These are phyloP conservation scores for Glomeris marginata DNA, from an alignment of 2,888 invertebrate genomes.

Conservation along the genomic window DNA sequence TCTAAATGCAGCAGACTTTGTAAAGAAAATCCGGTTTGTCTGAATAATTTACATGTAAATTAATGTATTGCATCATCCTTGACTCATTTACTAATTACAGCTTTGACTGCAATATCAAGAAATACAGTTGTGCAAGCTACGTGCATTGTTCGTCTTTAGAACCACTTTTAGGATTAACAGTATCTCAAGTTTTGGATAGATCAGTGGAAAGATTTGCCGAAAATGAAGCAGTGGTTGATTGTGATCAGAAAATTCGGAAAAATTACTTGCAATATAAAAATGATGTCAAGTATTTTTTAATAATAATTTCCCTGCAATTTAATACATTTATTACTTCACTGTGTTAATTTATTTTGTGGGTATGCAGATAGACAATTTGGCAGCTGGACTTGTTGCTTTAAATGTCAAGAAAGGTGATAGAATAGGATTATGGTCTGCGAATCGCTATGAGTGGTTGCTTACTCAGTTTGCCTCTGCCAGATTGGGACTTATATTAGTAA, in stretches of 20 bases:
- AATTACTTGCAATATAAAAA: not conserved
- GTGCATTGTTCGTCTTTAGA: no score
- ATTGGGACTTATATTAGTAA: slow-evolving; percentile 51
- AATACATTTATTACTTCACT: not conserved
- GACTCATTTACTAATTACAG: no score
- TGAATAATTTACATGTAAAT: no score
- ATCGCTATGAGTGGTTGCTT: slow-evolving; percentile 57
- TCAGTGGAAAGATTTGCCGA: no score
- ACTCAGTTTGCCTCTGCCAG: slow-evolving; percentile 52
- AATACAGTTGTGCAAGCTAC: no score
- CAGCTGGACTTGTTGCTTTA: slow-evolving; percentile 50
- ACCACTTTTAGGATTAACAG: no score
- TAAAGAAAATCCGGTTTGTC: no score
- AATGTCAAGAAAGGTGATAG: slow-evolving; percentile 56
- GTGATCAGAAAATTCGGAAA: not conserved
- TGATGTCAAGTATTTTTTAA: not conserved
- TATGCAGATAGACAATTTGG: slow-evolving; percentile 47
- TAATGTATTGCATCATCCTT: no score
- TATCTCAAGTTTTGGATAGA: no score
- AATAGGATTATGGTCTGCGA: slow-evolving; percentile 65
- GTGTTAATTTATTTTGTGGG: not conserved
- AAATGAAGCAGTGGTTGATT: not conserved
- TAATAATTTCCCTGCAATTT: not conserved
- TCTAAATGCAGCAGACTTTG: no score
- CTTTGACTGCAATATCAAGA: no score